Conservation (phyloP, 2,113 vertebrate species). For the Potamarius usumacintae region DNA sequence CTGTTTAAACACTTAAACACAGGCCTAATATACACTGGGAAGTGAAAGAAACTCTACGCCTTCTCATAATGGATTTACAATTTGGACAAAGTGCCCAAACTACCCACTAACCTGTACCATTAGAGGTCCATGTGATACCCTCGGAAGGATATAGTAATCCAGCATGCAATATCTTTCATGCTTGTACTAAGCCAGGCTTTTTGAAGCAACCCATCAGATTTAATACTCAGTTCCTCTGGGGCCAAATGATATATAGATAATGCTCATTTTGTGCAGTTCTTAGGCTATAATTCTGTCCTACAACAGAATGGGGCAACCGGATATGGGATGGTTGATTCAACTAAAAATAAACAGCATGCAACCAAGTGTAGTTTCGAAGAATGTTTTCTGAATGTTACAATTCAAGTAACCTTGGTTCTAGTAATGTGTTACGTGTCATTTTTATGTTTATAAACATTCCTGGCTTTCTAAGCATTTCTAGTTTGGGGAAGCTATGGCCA, state of each 20-base stretch:
- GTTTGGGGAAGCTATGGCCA: no score
- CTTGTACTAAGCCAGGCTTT: background rate
- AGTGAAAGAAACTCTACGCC: slow-evolving; percentile 35
- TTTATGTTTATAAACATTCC: background rate
- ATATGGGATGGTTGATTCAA: background rate
- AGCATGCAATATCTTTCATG: background rate
- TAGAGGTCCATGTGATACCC: background rate
- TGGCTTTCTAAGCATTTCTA: no score
- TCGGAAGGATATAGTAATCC: background rate
- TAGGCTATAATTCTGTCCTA: background rate
- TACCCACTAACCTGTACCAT: background rate
- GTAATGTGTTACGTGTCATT: background rate
- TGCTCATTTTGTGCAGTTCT: background rate
- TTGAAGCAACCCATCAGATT: background rate
- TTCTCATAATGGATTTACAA: slow-evolving; percentile 23
- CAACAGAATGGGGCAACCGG: background rate
- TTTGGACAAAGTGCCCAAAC: background rate
- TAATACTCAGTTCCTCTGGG: background rate
- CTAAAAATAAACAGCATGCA: background rate
- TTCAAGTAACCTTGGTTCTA: background rate
- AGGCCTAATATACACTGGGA: slow-evolving; percentile 37
- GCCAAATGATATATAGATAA: background rate
- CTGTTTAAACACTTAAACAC: slow-evolving; percentile 53
- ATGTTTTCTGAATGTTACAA: background rate
- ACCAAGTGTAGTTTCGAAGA: background rate